Evolutionary conservation across 2,888 invertebrate genomes (phyloP).

Genomic region (Tinea trinotella): DNA sequence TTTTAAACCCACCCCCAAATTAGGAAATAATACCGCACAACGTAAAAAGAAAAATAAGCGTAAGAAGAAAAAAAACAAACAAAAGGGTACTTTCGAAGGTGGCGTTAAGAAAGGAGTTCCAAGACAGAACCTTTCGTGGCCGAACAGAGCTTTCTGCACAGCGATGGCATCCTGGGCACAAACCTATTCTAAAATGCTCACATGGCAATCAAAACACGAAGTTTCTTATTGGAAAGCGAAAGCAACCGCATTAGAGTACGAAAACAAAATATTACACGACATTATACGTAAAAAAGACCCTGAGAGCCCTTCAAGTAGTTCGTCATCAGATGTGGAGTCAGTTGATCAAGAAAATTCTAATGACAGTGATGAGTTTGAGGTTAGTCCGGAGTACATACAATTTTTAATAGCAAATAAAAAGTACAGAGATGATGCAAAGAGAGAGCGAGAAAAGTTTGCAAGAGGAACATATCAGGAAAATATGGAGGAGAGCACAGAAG

Average conservation of each 20-base stretch:
- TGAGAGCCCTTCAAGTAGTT: slow-evolving; percentile 25
- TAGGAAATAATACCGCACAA: not conserved
- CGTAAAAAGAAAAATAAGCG: slow-evolving; percentile 20
- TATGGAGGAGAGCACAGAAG: slow-evolving; percentile 29
- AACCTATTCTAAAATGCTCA: slow-evolving; percentile 46
- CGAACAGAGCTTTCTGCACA: slow-evolving; percentile 19
- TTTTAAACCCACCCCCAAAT: not conserved
- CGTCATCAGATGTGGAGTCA: slow-evolving; percentile 24
- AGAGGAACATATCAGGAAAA: slow-evolving; percentile 29
- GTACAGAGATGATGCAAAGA: slow-evolving; percentile 53
- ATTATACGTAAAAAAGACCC: slow-evolving; percentile 50
- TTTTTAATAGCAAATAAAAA: slow-evolving; percentile 74
- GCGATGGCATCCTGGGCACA: slow-evolving; percentile 58
- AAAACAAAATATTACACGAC: slow-evolving; percentile 69
- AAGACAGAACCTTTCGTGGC: not conserved
- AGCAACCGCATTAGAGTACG: slow-evolving; percentile 69
- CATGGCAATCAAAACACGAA: slow-evolving; percentile 71
- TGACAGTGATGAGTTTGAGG: slow-evolving; percentile 55
- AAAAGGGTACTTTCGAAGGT: slow-evolving; percentile 24
- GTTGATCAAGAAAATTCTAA: slow-evolving; percentile 10
- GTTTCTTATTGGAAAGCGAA: slow-evolving; percentile 75
- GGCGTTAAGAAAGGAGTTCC: not conserved
- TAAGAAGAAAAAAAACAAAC: slow-evolving; percentile 27
- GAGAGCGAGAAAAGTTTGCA: slow-evolving; percentile 39
- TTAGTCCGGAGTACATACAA: slow-evolving; percentile 75